A percentile compares a stretch with the other conserved stretches of the same genome.
phyloP scores from a whole-genome alignment of 2,797 vertebrate species.

The Enteromius radiatus region DNA sequence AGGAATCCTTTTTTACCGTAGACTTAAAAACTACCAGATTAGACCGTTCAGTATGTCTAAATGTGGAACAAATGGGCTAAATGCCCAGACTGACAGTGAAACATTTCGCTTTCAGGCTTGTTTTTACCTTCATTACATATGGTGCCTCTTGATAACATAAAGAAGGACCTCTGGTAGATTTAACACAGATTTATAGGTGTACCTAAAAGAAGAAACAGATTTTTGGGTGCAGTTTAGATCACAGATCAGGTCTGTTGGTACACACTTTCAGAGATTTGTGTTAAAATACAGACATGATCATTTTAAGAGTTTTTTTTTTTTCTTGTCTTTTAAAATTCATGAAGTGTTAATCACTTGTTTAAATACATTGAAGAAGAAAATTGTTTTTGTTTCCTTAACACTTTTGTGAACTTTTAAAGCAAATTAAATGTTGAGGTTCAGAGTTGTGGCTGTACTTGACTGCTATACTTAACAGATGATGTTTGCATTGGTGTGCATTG shows the following conservation, averaged over 20 bases:
- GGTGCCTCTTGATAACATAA: slow-evolving; percentile 38
- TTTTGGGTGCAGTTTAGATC: slow-evolving; percentile 17
- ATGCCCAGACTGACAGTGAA: slow-evolving; percentile 47
- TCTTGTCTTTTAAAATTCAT: slow-evolving; percentile 17
- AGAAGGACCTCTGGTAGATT: slow-evolving; percentile 39
- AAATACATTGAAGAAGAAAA: slow-evolving; percentile 47
- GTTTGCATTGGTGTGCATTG: slow-evolving; percentile 50
- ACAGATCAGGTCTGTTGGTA: slow-evolving; percentile 7
- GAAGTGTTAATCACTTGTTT: slow-evolving; percentile 54
- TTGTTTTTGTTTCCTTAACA: slow-evolving; percentile 53
- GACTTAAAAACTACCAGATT: slow-evolving; percentile 34
- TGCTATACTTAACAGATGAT: slow-evolving; percentile 50
- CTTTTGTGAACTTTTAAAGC: slow-evolving; percentile 41
- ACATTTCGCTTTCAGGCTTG: slow-evolving; percentile 39
- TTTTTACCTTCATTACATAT: slow-evolving; percentile 32
- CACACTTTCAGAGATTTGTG: slow-evolving; percentile 27
- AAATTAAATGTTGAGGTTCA: slow-evolving; percentile 49
- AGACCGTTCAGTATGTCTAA: slow-evolving; percentile 39
- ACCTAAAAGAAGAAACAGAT: not conserved
- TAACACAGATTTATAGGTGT: slow-evolving; percentile 11
- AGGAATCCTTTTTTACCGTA: slow-evolving; percentile 29
- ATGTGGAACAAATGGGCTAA: slow-evolving; percentile 10
- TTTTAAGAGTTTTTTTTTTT: slow-evolving; percentile 42
- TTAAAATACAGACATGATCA: slow-evolving; percentile 11
- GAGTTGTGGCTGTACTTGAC: slow-evolving; percentile 37